These are phyloP conservation scores for Galeopterus variegatus DNA, from an alignment of 2,113 vertebrate genomes.

Conservation along the genomic window DNA sequence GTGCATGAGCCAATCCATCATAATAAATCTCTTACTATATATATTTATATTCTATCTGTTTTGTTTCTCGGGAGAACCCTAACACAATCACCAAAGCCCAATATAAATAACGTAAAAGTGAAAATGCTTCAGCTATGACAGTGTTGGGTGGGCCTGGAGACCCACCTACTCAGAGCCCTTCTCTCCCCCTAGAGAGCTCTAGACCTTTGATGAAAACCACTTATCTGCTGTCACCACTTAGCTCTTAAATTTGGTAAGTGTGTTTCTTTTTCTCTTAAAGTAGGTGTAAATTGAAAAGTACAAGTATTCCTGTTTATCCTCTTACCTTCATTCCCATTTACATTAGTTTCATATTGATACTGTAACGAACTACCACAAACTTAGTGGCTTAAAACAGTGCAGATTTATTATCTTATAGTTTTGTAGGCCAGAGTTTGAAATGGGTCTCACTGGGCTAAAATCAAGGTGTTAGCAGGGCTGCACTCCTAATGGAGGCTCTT, in stretches of 20 bases:
- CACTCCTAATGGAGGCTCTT: too few relatives aligned
- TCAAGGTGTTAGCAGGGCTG: too few relatives aligned
- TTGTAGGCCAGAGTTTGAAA: too few relatives aligned
- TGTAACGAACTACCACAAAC: not conserved
- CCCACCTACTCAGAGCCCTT: not conserved
- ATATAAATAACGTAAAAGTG: not conserved
- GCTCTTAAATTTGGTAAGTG: conserved; percentile 16
- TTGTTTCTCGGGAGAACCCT: conserved; percentile 14
- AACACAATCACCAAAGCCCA: not conserved
- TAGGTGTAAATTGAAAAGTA: not conserved
- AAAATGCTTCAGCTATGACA: conserved; percentile 25
- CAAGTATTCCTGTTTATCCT: not conserved
- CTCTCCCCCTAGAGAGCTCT: not conserved
- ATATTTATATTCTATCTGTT: not conserved
- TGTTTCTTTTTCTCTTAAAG: conserved; percentile 14
- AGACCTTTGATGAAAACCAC: conserved; percentile 13
- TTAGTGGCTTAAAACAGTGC: not conserved
- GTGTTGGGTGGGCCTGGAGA: not conserved
- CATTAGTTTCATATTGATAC: not conserved
- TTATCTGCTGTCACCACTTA: not conserved
- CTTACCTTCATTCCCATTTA: not conserved
- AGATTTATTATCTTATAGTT: not conserved
- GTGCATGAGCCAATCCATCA: not conserved
- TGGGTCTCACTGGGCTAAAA: too few relatives aligned
- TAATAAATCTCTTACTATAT: not conserved